Evolutionary conservation across 2,797 vertebrate genomes (phyloP).

Genomic region (Hemibagrus guttatus): DNA sequence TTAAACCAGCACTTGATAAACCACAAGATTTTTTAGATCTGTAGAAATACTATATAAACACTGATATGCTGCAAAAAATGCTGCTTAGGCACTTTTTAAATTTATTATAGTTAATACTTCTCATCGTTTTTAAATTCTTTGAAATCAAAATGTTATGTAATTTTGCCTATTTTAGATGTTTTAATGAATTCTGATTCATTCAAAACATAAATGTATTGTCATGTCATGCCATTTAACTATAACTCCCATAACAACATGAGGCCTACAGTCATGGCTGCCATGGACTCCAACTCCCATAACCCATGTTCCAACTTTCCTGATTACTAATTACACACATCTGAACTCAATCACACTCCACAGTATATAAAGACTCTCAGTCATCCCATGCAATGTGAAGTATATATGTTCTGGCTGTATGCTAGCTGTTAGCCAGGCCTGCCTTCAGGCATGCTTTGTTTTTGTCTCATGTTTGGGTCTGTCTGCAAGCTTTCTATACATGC

Average conservation of each 20-base stretch:
- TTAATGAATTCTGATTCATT: neutral
- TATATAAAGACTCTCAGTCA: neutral
- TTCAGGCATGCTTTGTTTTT: neutral
- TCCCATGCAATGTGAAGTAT: neutral
- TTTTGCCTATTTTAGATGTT: no score
- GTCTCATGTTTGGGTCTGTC: no score
- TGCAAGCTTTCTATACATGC: no score
- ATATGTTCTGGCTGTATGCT: neutral
- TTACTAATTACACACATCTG: neutral
- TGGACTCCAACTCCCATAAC: no score
- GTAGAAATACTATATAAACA: neutral
- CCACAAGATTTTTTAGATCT: no score
- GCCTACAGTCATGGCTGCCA: no score
- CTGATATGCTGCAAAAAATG: no score
- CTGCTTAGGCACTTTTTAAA: neutral
- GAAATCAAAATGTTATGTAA: no score
- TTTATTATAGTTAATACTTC: no score
- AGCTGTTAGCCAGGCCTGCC: neutral
- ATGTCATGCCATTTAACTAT: neutral
- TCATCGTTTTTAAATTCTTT: no score
- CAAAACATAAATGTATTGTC: neutral
- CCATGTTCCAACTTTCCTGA: neutral
- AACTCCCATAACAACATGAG: no score
- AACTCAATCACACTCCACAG: neutral
- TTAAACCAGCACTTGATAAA: no score